Evolutionary conservation across 2,797 vertebrate genomes (phyloP), one percentile per base, ranked within the genome.

Genomic region (Bradypodion ventrale): DNA sequence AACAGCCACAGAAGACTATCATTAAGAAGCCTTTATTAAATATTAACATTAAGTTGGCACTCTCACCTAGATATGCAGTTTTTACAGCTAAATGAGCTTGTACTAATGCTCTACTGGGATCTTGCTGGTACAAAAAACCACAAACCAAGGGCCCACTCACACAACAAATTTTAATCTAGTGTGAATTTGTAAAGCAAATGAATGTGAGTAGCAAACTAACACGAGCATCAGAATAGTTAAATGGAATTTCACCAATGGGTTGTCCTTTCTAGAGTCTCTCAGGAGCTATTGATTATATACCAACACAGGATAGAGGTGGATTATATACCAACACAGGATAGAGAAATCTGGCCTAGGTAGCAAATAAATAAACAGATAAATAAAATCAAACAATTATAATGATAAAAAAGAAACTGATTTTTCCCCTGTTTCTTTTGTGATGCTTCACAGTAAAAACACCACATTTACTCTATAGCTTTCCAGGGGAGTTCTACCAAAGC

Each of bases 21-120:
- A 70, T 89, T 91, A 91, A 90, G 70, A 91, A 81, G 23, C 77
- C 68, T 87, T 89, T 44, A 1, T 85, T 88, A 82, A 83, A 27
- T 86, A 81, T 92, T 91, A 92, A 86, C 69, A 83, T 37, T 72
- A 69, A 62, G 69, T 84, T 82, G 74, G 82, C 85, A 40, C 7
- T 85, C 78, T 72, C 89, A 76, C 86, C 91, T 92, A 60, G 76
- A 90, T 89, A 85, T 83, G 32, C 37, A 85, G 46, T 35, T 80
- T 87, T 76, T 56, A 75, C 25, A 87, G 69, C 69, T 69, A 75
- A 89, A 88, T 86, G 63, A 72, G n/a, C n/a, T 59, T 27, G 35
- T 87, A 75, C 65, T 59, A 83, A 88, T 65, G 69, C 87, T 85
- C 83, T 87, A 32, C 74, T 42, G 82, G 49, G 10, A 85, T 52